A percentile compares a stretch with the other conserved stretches of the same genome.
Conservation (phyloP, 2,113 vertebrate genomes). For the Alethe castanea region DNA sequence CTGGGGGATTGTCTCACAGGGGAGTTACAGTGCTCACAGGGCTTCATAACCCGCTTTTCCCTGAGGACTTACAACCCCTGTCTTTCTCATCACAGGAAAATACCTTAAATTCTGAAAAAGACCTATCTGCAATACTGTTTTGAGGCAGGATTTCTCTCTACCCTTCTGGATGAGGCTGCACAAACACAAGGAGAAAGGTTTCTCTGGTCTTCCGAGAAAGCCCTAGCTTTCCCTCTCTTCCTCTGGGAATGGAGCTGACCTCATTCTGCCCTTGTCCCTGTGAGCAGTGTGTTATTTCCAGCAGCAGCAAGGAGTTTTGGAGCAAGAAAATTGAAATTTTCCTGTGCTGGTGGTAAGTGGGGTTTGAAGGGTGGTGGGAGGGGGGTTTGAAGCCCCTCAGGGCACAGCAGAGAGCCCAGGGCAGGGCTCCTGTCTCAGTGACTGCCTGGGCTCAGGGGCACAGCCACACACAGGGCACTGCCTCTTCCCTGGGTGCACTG, state of each 20-base stretch:
- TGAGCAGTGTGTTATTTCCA: background rate
- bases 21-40: background rate
- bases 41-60: background rate
- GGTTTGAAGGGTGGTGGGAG: too few species aligned
- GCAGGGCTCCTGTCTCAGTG: background rate
- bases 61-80: rapidly evolving
- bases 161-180: background rate
- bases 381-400: background rate
- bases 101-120: background rate
- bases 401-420: background rate
- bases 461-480: rapidly evolving
- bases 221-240: background rate
- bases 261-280: background rate
- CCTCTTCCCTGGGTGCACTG: background rate
- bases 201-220: background rate
- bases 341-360: background rate
- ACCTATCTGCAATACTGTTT: background rate
- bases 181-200: background rate
- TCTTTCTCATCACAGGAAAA: background rate
- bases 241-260: background rate
- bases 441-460: background rate
- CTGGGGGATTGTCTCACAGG: background rate
- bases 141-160: background rate
- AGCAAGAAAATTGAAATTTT: background rate
- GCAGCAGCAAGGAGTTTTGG: background rate